Percentiles rank a stretch among this genome's conserved stretches.
phyloP scores from a whole-genome alignment of 2,113 vertebrate genomes.

The Panthera leo region DNA sequence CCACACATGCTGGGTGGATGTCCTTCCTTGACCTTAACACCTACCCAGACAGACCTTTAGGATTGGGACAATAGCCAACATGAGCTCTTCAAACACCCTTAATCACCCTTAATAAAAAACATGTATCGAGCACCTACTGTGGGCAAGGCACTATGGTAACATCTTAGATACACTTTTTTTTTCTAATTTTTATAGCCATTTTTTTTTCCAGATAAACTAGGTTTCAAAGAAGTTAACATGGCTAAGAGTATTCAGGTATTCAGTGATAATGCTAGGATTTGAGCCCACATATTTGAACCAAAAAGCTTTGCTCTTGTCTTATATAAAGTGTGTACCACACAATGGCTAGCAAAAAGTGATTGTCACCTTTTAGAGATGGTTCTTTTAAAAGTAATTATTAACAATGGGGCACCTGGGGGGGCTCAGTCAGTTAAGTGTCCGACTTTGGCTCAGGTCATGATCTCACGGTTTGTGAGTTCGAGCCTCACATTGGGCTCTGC shows the following conservation, averaged over 20 bases:
- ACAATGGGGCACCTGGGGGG: not conserved
- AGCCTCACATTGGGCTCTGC: too few relatives aligned
- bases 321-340: not conserved
- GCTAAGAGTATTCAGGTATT: not conserved
- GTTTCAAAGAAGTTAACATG: not conserved
- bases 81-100: not conserved
- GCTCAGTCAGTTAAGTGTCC: too few relatives aligned
- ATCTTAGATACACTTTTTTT: not conserved
- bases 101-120: not conserved
- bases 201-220: not conserved
- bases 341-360: not conserved
- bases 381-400: not conserved
- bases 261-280: not conserved
- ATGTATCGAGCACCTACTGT: not conserved
- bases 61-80: not conserved
- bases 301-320: not conserved
- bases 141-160: not conserved
- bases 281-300: not conserved
- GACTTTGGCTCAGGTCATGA: too few relatives aligned
- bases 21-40: not conserved
- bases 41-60: not conserved
- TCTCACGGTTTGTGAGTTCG: too few relatives aligned
- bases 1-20: too few relatives aligned
- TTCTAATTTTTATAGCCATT: not conserved
- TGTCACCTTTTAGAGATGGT: not conserved